Evolutionary conservation across 2,888 invertebrate species (phyloP), one percentile per base, ranked within the genome.

Genomic region (Thymelicus sylvestris): DNA sequence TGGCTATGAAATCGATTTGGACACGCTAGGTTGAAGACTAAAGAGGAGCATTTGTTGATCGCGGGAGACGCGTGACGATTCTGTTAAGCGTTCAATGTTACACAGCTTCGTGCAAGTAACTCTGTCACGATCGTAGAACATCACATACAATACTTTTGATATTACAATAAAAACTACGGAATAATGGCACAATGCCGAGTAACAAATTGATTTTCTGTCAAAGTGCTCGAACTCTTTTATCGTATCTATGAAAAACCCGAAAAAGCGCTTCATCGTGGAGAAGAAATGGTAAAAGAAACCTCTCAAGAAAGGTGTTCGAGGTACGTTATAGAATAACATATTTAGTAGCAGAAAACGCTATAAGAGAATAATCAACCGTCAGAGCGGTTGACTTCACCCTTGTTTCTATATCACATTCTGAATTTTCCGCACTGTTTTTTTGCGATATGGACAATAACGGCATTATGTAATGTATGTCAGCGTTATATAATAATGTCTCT

Each of bases 1-100:
- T 78, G 77, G 81, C 86, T 84, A 87, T 89, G 86, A 89, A 91
- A 92, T 91, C 86, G 84, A 90, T 90, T 88, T 84, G 80, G 79
- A 80, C 83, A 81, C 83, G 84, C 81, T 85, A 85, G 84, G 78
- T 74, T 75, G 74, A 75, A 75, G 79, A 85, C 55, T 86, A 87
- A 89, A 85, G 81, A 79, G 76, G 77, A 77, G 80, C 80, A 82
- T 83, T 83, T 81, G 84, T 83, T 79, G 78, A 78, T 77, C 71
- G 78, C 77, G 80, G 74, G 76, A 73, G 75, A 83, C 83, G 86
- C 90, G 89, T 91, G 91, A 91, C 86, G 79, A 71, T 80, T 78
- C 82, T 83, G 83, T 81, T 83, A 84, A 76, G 75, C 74, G 79
- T 75, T 86, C 85, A 88, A 87, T 86, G 80, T 79, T 77, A 77